These are phyloP conservation scores for Lissocephala sabroskyi DNA, from an alignment of 2,888 invertebrate genomes.

Conservation along the genomic window DNA sequence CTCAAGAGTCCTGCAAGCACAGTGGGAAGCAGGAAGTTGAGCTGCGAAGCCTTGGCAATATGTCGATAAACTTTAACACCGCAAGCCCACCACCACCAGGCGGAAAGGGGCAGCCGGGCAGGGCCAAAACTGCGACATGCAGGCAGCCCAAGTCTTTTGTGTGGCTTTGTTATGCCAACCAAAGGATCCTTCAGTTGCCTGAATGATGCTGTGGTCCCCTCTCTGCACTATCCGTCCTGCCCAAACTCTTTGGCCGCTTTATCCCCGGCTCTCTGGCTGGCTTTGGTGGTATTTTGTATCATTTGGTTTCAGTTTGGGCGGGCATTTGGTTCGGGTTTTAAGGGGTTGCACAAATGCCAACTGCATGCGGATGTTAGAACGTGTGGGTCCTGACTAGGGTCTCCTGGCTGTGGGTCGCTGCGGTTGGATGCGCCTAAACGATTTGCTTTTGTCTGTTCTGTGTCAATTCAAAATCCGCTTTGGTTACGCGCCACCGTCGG, in stretches of 20 bases:
- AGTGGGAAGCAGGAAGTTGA: no score
- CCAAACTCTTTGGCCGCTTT: not conserved
- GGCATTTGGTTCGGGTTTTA: constrained; percentile 5
- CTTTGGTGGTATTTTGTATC: constrained; percentile 31
- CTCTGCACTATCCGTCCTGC: no score
- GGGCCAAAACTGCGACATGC: constrained; percentile 6
- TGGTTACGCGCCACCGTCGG: constrained; percentile 34
- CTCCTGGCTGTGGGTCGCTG: constrained; percentile 22
- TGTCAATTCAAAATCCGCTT: constrained; percentile 67
- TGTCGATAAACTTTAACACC: constrained; percentile 60
- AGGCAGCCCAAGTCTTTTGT: constrained; percentile 44
- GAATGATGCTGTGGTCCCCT: no score
- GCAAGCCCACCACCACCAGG: constrained; percentile 19
- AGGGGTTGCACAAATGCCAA: constrained; percentile 12
- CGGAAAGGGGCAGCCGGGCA: constrained; percentile 14
- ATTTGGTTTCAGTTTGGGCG: constrained; percentile 14
- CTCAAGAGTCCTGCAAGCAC: no score
- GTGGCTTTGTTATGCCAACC: constrained; percentile 53
- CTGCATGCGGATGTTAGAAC: no score
- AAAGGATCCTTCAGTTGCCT: constrained; percentile 42
- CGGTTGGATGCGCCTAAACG: constrained; percentile 61
- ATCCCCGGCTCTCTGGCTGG: constrained; percentile 19
- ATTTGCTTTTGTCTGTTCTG: constrained; percentile 55
- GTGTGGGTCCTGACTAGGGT: no score
- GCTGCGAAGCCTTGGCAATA: constrained; percentile 52